Conservation (phyloP, 2,797 vertebrate genomes). For the Setipinna tenuifilis region DNA sequence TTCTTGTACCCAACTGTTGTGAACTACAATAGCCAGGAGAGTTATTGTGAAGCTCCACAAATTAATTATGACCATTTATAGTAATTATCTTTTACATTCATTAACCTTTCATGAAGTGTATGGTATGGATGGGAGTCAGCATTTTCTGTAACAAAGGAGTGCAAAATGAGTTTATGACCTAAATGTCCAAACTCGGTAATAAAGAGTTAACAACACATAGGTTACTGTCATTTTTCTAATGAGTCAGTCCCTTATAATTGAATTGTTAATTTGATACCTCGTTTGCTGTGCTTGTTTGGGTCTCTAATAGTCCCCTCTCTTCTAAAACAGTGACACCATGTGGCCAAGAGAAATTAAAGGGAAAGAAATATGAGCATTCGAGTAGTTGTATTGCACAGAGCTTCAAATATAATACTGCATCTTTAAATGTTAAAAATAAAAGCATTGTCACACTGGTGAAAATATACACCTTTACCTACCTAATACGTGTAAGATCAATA, state of each 20-base stretch:
- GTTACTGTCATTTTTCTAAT: background rate
- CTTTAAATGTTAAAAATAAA: background rate
- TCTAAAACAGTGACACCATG: slow-evolving; percentile 11
- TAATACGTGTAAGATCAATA: background rate
- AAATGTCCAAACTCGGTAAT: background rate
- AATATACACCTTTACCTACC: no score
- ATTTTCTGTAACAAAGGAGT: background rate
- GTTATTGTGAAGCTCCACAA: no score
- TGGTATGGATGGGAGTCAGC: no score
- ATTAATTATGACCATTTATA: no score
- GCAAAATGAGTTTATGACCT: background rate
- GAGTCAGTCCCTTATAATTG: background rate
- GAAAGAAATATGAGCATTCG: background rate
- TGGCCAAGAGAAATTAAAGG: background rate
- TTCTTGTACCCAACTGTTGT: no score
- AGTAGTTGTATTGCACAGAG: background rate
- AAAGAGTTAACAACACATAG: background rate
- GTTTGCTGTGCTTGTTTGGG: background rate
- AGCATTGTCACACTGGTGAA: no score
- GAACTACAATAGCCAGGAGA: no score
- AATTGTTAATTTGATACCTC: background rate
- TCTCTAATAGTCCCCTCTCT: background rate
- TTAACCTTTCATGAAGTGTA: no score
- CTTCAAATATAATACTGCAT: background rate
- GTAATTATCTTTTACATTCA: no score